A percentile compares a stretch with the other conserved stretches of the same genome.
Evolutionary conservation across 2,113 vertebrate species (phyloP).

Genomic region (Bos indicus): DNA sequence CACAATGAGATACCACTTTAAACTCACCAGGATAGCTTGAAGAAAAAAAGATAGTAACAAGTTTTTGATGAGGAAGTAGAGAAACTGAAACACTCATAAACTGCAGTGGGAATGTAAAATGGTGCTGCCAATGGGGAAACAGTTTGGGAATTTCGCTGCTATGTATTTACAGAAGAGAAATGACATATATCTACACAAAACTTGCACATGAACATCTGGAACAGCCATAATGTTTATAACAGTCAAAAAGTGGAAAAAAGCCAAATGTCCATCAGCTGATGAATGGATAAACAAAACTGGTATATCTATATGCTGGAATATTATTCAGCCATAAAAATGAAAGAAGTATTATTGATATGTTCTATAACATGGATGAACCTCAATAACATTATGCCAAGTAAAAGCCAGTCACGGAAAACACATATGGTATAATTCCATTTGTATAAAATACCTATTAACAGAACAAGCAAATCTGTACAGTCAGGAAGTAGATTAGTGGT

Average conservation of each 20-base stretch:
- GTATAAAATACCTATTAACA: neutral
- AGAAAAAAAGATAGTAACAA: neutral
- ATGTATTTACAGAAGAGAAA: neutral
- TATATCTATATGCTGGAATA: neutral
- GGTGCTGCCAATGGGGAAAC: neutral
- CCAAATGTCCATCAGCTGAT: neutral
- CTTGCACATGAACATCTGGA: neutral
- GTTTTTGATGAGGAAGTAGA: neutral
- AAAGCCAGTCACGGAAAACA: neutral
- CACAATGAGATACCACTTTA: neutral
- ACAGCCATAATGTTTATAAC: neutral
- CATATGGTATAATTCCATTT: neutral
- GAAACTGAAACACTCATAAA: neutral
- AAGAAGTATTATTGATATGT: neutral
- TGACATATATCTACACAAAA: neutral
- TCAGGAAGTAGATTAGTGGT: neutral
- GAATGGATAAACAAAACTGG: neutral
- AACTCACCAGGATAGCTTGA: neutral
- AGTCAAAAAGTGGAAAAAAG: neutral
- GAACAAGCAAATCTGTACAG: neutral
- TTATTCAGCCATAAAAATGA: neutral
- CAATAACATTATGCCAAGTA: neutral
- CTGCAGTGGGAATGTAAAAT: neutral
- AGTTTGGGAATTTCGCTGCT: neutral
- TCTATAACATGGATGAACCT: neutral